Base-by-base conservation (phyloP, 2,797 vertebrate species). In the Euphonia xanthogaster region DNA sequence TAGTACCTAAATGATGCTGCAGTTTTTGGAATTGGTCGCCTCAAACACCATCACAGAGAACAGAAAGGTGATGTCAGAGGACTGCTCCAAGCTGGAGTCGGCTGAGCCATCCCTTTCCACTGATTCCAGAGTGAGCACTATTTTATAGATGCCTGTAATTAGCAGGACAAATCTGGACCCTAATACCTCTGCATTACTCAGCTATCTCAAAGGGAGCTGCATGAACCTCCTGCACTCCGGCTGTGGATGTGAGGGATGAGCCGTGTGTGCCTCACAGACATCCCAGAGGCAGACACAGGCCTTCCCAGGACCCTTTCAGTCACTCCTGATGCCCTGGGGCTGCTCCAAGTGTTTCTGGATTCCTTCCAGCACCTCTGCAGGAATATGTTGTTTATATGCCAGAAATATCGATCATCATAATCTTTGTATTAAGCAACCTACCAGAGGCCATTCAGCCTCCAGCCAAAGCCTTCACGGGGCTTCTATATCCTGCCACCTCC, bases 151-250 rank as follows among this genome's bases (percentile, higher is more conserved):
- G 55, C 10, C 78, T 57, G 9, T 74, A 87, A 91, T 92, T 63
- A 91, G 67, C 28, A 54, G 54, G 75, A 85, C 76, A 87, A 93
- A 91, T 74, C 71, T 37, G 23, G 81, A 33, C 65, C 37, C 40
- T 28, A 20, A 61, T 25, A 72, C 25, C 75, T 91, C n/a, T 65
- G 87, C 87, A 57, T 91, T 79, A 87, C 74, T 94, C 77, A 89
- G 84, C 91, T 87, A 4, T 66, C 77, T 79, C 11, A 1, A 21
- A 81, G 54, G 20, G 37, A 84, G 44, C 71, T 71, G 77, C 54
- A 70, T 3, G 60, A 85, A 67, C 27, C 83, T 85, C 55, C 63
- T 54, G 35, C 75, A 23, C 67, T 77, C 74, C 0, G 5, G 47
- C 42, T 67, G 55, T 0, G 0, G 40, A 67, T 5, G 48, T 6